Percentiles rank a stretch among this genome's conserved stretches.
Evolutionary conservation across 2,888 invertebrate species (phyloP).

Genomic region (Villa cingulata): DNA sequence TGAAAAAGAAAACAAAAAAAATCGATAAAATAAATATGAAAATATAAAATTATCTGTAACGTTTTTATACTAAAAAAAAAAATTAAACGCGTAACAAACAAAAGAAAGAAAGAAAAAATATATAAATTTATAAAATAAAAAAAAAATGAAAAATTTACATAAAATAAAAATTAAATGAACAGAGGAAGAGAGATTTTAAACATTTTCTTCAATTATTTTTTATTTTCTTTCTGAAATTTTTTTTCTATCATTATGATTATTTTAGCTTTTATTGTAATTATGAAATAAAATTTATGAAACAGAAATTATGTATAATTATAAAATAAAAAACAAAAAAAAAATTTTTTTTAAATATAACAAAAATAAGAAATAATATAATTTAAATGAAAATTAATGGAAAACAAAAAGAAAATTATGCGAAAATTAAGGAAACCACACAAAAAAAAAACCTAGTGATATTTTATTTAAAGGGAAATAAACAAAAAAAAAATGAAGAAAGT

Average conservation of each 20-base stretch:
- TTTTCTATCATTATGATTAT: no score
- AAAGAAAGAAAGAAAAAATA: slow-evolving; percentile 1
- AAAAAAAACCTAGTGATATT: background rate
- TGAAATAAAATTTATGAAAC: background rate
- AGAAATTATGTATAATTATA: background rate
- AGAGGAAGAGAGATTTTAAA: no score
- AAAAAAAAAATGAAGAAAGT: slow-evolving; percentile 1
- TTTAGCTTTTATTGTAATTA: no score
- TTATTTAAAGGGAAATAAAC: background rate
- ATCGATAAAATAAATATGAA: slow-evolving; percentile 4
- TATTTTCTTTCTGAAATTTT: no score
- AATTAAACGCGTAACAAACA: background rate
- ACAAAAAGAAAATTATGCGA: no score
- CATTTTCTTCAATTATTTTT: no score
- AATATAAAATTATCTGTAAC: slow-evolving; percentile 14
- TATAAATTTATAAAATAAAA: slow-evolving; percentile 1
- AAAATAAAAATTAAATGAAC: background rate
- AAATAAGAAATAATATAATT: background rate
- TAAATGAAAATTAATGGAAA: background rate
- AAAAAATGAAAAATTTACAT: background rate
- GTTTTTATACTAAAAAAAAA: slow-evolving; percentile 10
- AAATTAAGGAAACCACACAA: no score
- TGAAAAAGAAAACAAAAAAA: slow-evolving; percentile 6
- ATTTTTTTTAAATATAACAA: background rate
- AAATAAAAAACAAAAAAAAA: background rate